Evolutionary conservation across 2,113 vertebrate genomes (phyloP).

Genomic region (Larimichthys polyactis): DNA sequence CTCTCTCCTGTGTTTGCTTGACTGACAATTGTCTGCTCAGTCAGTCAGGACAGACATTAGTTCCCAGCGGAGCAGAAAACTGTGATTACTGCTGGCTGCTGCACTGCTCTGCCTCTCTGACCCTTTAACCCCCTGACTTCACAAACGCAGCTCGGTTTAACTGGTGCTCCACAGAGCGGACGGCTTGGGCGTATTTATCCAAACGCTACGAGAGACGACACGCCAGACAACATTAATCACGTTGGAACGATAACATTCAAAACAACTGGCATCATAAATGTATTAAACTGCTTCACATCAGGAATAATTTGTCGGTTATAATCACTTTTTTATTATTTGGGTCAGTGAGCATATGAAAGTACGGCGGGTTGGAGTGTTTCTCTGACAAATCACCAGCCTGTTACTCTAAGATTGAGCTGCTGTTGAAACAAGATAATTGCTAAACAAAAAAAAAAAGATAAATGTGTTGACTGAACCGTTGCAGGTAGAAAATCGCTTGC

Average conservation of each 20-base stretch:
- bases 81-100: conserved; percentile 26
- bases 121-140: conserved; percentile 43
- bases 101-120: conserved; percentile 10
- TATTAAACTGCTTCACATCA: neutral
- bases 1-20: neutral
- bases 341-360: neutral
- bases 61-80: conserved; percentile 39
- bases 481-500: neutral
- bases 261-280: neutral
- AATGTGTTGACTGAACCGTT: neutral
- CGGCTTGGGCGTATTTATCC: neutral
- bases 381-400: neutral
- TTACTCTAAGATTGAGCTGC: neutral
- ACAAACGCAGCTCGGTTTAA: conserved; percentile 2
- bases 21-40: conserved; percentile 17
- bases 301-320: neutral
- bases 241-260: neutral
- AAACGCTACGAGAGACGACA: neutral
- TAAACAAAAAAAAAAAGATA: neutral
- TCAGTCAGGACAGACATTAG: conserved; percentile 13
- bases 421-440: neutral
- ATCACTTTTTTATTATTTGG: neutral
- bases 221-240: neutral
- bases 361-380: neutral
- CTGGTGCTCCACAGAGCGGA: conserved; percentile 24